Percentiles rank a stretch among this genome's conserved stretches.
Evolutionary conservation across 2,113 vertebrate genomes (phyloP).

Genomic region (Podarcis cretensis): DNA sequence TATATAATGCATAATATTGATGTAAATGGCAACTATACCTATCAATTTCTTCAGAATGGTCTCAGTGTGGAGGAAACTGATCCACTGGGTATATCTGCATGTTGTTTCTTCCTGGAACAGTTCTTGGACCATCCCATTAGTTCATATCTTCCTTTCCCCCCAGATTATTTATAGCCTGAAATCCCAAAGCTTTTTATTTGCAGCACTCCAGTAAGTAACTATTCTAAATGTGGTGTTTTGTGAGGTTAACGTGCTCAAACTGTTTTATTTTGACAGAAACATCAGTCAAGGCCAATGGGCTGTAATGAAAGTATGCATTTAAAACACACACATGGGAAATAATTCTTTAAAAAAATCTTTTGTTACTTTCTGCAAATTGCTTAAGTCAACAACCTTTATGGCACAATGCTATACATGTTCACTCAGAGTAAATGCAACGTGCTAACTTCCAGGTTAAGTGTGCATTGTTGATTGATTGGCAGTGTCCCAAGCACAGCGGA

Average conservation of each 20-base stretch:
- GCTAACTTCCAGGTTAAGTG: too few species aligned
- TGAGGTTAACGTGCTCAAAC: slow-evolving; percentile 47
- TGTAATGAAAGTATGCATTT: slow-evolving; percentile 20
- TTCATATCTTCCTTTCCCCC: neutral
- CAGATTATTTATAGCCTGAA: slow-evolving; percentile 20
- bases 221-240: neutral
- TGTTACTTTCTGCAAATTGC: too few species aligned
- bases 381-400: too few species aligned
- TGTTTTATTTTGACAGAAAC: slow-evolving; percentile 48
- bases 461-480: too few species aligned
- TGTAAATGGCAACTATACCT: neutral
- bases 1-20: fast-evolving
- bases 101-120: neutral
- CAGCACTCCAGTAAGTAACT: neutral
- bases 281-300: slow-evolving; percentile 35
- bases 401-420: too few species aligned
- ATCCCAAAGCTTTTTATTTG: neutral
- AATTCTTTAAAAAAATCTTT: slow-evolving; percentile 30
- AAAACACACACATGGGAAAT: slow-evolving; percentile 20
- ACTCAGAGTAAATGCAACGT: too few species aligned
- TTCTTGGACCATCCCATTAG: neutral
- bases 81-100: neutral
- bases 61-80: neutral
- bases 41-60: neutral
- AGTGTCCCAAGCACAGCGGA: too few species aligned